Evolutionary conservation across 2,797 vertebrate species (phyloP).

Genomic region (Tragopan temminckii): DNA sequence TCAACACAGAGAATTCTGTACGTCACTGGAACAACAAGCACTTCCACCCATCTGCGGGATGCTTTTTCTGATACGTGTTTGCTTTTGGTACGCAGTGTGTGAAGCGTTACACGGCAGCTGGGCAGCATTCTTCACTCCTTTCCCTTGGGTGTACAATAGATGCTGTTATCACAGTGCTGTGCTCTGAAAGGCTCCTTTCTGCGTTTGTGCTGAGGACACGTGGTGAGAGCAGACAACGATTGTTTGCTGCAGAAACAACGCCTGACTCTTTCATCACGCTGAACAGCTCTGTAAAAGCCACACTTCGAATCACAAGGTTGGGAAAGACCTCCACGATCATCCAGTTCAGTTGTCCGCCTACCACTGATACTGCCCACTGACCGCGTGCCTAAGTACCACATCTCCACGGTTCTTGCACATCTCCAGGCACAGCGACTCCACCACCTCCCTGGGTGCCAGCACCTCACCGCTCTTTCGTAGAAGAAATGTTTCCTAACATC

Average conservation of each 20-base stretch:
- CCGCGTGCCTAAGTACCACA: no score
- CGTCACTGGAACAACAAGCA: fast-evolving
- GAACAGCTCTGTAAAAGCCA: fast-evolving
- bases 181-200: background rate
- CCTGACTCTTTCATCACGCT: fast-evolving
- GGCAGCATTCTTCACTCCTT: background rate
- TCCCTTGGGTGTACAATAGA: background rate
- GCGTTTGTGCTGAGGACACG: fast-evolving
- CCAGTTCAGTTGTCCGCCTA: no score
- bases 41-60: background rate
- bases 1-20: background rate
- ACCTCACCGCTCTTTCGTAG: no score
- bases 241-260: background rate
- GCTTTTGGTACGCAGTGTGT: background rate
- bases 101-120: fast-evolving
- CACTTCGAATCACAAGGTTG: no score
- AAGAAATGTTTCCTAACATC: no score
- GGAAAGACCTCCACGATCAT: no score
- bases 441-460: no score
- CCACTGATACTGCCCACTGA: no score
- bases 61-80: background rate
- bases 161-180: fast-evolving
- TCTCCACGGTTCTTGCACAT: no score
- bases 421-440: no score
- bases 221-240: background rate